Conservation (phyloP, 2,113 vertebrate genomes). For the Abramis brama region DNA sequence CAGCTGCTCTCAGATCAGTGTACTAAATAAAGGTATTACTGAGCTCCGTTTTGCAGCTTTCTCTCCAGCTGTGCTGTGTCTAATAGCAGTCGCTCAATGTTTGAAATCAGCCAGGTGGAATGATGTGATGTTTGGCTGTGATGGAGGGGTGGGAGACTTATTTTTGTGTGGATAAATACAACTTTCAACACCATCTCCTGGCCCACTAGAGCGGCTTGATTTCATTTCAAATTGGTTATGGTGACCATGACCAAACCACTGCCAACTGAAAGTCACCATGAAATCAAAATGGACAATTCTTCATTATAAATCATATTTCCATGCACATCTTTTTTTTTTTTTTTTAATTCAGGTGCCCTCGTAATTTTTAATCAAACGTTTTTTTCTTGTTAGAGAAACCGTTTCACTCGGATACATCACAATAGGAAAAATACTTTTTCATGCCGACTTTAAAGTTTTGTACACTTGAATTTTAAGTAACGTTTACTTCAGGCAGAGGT, state of each 20-base stretch:
- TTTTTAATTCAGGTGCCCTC: too few species aligned
- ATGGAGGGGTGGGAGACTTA: constrained; percentile 58
- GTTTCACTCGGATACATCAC: too few species aligned
- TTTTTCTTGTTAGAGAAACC: too few species aligned
- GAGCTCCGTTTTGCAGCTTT: constrained; percentile 25
- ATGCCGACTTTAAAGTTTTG: background rate
- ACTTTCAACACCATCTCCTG: constrained; percentile 50
- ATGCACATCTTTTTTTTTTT: too few species aligned
- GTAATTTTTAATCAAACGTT: too few species aligned
- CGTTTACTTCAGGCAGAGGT: too few species aligned
- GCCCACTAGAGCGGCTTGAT: constrained; percentile 46
- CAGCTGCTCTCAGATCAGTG: constrained; percentile 29
- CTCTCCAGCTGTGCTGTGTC: constrained; percentile 55
- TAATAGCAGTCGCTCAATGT: constrained; percentile 53
- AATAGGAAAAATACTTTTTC: too few species aligned
- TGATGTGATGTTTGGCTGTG: constrained; percentile 58
- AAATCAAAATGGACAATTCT: too few species aligned
- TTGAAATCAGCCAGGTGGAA: constrained; percentile 65
- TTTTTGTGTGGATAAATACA: constrained; percentile 66
- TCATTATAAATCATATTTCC: too few species aligned
- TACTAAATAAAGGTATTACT: constrained; percentile 18
- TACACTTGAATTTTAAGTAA: too few species aligned
- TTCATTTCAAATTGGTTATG: constrained; percentile 41
- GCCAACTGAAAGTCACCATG: background rate
- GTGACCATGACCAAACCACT: background rate